Conservation (phyloP, 2,888 invertebrate species). For the Drosophila trichaetosa region DNA sequence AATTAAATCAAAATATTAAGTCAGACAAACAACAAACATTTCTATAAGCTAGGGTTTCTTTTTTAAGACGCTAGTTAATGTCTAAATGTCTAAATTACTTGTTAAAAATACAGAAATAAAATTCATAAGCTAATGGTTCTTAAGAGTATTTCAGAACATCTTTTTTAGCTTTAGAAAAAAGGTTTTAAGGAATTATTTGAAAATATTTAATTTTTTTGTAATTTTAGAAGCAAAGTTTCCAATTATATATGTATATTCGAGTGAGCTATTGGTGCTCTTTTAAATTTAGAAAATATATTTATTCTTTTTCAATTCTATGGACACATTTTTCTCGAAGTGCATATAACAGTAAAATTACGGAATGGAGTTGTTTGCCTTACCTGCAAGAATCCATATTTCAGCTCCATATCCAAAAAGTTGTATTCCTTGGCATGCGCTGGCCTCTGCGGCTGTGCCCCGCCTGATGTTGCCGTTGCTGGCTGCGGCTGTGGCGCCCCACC, state of each 20-base stretch:
- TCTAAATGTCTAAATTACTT: neutral
- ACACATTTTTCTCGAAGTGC: neutral
- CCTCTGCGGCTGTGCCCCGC: constrained; percentile 85
- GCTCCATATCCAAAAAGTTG: constrained; percentile 95
- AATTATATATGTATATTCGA: neutral
- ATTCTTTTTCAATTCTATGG: neutral
- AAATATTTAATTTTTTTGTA: neutral
- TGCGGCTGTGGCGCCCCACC: constrained; percentile 77
- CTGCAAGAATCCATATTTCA: constrained; percentile 97
- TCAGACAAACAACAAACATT: too few species aligned
- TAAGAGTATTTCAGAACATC: neutral
- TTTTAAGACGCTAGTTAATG: neutral
- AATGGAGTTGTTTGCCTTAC: constrained; percentile 85
- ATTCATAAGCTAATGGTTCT: neutral
- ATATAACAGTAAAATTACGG: neutral
- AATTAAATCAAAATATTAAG: neutral
- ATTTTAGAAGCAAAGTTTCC: neutral
- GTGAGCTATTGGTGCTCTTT: neutral
- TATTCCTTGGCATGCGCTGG: constrained; percentile 92
- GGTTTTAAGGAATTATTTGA: accelerated
- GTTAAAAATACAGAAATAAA: neutral
- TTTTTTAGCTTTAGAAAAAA: neutral
- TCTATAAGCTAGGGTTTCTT: neutral
- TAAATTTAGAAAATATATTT: neutral
- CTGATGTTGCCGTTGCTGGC: constrained; percentile 74